Percentiles rank a stretch among this genome's conserved stretches.
Conservation (phyloP, 2,797 vertebrate genomes). For the Bovichtus variegatus region DNA sequence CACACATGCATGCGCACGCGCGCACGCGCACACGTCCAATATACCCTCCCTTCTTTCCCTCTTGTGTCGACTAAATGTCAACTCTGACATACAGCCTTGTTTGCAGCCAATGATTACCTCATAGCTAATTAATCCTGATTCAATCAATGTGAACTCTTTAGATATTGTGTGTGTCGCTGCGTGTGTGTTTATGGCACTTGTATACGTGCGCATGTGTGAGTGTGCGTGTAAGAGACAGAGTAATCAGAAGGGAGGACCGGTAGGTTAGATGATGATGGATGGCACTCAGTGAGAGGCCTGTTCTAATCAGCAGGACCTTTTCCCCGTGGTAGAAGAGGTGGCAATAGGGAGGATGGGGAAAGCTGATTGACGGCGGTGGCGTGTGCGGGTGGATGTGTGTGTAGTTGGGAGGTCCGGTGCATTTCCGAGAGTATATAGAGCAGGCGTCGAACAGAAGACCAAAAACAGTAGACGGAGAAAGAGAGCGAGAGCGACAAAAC, state of each 20-base stretch:
- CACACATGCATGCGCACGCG: constrained; percentile 74
- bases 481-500: background rate
- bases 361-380: constrained; percentile 73
- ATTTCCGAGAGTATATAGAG: background rate
- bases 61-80: constrained; percentile 76
- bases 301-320: constrained; percentile 85
- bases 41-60: constrained; percentile 41
- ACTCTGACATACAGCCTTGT: constrained; percentile 82
- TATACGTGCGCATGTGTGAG: constrained; percentile 25
- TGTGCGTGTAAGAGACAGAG: constrained; percentile 46
- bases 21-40: constrained; percentile 52
- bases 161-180: constrained; percentile 72
- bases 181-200: constrained; percentile 27
- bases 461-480: background rate
- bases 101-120: constrained; percentile 88
- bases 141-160: constrained; percentile 84
- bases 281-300: constrained; percentile 77
- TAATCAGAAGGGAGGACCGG: constrained; percentile 73
- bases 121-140: constrained; percentile 88
- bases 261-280: constrained; percentile 79
- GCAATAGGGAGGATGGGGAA: constrained; percentile 54
- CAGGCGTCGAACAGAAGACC: background rate
- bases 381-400: background rate
- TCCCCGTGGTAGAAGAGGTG: constrained; percentile 66
- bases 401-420: constrained; percentile 7